Evolutionary conservation across 2,797 vertebrate genomes (phyloP), one percentile per base, ranked within the genome.

Genomic region (Phataginus tetradactyla): DNA sequence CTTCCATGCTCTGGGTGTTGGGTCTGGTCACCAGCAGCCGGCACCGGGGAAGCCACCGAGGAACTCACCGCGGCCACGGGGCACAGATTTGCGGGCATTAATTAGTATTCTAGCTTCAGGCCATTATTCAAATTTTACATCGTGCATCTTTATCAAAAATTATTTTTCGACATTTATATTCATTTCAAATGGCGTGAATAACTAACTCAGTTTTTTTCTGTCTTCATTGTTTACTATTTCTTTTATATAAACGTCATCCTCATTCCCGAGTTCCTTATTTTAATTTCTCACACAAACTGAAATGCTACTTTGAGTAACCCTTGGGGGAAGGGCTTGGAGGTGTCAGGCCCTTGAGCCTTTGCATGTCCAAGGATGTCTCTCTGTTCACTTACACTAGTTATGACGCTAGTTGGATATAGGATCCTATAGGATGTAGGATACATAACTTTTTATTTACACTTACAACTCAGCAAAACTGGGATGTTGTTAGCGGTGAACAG

Each of bases 251-350:
- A 86, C 0, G 3, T 55, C 66, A 77, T 85, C 49, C 68, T 81
- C 18, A 13, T 86, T 72, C 66, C 14, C 18, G 51, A 85, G 42
- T 85, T 93, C 53, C 42, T 69, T 92, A 21, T 57, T 89, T 90
- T 88, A 42, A 75, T 79, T 83, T 97, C 85, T 94, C 63, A 90
- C 80, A 74, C 18, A 25, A 45, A 37, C 51, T 74, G 77, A 92
- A 88, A 87, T 27, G 63, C 37, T 85, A 20, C 64, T 92, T 64
- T 34, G 68, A 88, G 63, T 63, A 80, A 74, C 17, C 37, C n/a
- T 64, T 21, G 12, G 1, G 17, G 63, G 29, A 74, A 64, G n/a
- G 20, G 39, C 6, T 11, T 29, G 18, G 61, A 63, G 37, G 21
- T 3, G 14, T 18, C 69, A 55, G 32, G 37, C 23, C 66, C 87